Base-by-base conservation (phyloP, 2,888 invertebrate genomes). In the Pristionchus japonicus region DNA sequence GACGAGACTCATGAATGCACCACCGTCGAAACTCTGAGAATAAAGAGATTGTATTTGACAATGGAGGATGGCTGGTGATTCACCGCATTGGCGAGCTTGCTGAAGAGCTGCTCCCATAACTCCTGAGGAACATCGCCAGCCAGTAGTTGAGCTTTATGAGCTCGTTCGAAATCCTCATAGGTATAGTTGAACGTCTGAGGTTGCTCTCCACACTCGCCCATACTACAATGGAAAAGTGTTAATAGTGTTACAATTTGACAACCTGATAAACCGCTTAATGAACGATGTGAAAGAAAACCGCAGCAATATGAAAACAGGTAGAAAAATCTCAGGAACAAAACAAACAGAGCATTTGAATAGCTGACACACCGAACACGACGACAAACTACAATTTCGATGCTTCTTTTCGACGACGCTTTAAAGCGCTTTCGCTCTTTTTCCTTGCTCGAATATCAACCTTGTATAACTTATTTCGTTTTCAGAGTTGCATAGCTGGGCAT, bases 11-110 rank as follows among this genome's bases (percentile, higher is more conserved):
- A 93, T 93, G 83, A 88, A 88, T 3, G 92, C 90, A 2, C 93
- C 93, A 11, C 93, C 93, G 88, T 93, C 93, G 84, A 93, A 92
- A 4, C 85, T 88, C 91, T 93, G 57, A 13, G 11, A 52, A 13
- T n/a, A 57, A 52, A 17, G 20, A 20, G 17, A 40, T 34, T n/a
- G n/a, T 34, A 64, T 13, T 31, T 15, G 6, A 40, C 7, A 27
- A 31, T n/a, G 17, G 57, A 13, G 6, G 6, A 47, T 9, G 47
- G 11, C 34, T 23, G 40, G 2, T 70, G 23, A 89, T 87, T 31
- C 23, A 91, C 92, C 90, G 91, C 91, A 74, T 90, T 88, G 15
- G 87, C 70, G 11, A 93, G 89, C 47, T 93, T 93, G 23, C 90
- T 87, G 88, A 91, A 91, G 9, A 93, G 89, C 47, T 84, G 80